Percentiles rank a stretch among this genome's conserved stretches.
Conservation (phyloP, 1,140 invertebrate genomes). For the Triops cancriformis region DNA sequence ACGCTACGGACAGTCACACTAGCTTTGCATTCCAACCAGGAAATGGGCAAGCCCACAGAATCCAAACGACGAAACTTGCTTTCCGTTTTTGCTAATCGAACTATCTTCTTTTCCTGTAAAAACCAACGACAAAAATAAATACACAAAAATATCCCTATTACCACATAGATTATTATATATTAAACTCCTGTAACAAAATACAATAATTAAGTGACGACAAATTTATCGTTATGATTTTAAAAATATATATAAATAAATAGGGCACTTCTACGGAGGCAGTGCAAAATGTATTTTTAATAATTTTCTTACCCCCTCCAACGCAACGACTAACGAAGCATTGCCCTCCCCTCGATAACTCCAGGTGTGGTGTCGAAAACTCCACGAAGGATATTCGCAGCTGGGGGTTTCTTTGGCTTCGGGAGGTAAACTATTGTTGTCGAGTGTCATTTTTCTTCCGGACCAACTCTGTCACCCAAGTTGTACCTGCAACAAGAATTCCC, state of each 20-base stretch:
- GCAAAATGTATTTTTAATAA: neutral
- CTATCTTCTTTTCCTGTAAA: conserved; percentile 40
- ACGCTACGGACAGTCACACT: conserved; percentile 18
- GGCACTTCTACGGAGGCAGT: no score
- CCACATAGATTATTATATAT: no score
- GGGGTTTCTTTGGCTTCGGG: conserved; percentile 17
- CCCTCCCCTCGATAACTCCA: conserved; percentile 44
- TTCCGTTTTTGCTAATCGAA: conserved; percentile 41
- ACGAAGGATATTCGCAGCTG: conserved; percentile 23
- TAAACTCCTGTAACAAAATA: no score
- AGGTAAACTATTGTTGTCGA: neutral
- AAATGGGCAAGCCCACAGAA: conserved; percentile 21
- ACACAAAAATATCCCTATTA: no score
- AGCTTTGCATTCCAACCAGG: conserved; percentile 12
- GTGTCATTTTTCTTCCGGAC: neutral
- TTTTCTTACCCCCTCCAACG: neutral
- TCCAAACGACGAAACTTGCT: conserved; percentile 24
- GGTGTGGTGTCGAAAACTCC: conserved; percentile 20
- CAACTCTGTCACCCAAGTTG: neutral
- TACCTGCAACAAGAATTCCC: neutral
- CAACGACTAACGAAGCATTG: conserved; percentile 39
- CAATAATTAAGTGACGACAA: no score
- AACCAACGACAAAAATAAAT: no score
- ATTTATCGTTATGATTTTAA: no score
- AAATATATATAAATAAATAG: neutral